These are phyloP conservation scores for Eretmodus cyanostictus DNA, from an alignment of 2,113 vertebrate species.

Conservation along the genomic window DNA sequence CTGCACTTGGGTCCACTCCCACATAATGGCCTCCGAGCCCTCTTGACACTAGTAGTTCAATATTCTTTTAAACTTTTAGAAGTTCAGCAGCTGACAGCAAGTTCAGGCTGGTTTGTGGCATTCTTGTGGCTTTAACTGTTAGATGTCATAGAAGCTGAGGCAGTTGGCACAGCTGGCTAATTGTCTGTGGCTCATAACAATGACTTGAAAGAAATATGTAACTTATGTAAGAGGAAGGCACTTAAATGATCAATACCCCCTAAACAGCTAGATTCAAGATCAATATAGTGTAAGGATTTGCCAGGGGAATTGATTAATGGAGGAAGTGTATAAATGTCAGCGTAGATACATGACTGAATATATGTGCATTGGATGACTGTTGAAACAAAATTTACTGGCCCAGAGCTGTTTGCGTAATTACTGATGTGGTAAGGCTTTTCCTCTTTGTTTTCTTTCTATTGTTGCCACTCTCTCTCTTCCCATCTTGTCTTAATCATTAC, in stretches of 20 bases:
- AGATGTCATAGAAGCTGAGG: not conserved
- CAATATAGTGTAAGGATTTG: not conserved
- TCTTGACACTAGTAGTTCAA: not conserved
- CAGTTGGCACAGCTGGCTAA: slow-evolving; percentile 14
- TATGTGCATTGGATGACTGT: not conserved
- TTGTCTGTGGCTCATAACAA: slow-evolving; percentile 16
- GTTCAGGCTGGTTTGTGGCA: slow-evolving; percentile 5
- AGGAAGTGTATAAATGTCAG: not conserved
- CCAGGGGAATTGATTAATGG: not conserved
- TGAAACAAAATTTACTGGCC: not conserved
- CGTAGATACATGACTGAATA: not conserved
- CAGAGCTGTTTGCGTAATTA: slow-evolving; percentile 10
- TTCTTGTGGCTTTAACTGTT: not conserved
- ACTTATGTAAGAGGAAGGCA: not conserved
- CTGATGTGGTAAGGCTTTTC: not conserved
- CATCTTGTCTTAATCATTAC: slow-evolving; percentile 9
- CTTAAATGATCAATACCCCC: not conserved
- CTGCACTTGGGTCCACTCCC: not conserved
- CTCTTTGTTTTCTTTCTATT: not conserved
- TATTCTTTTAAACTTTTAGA: not conserved
- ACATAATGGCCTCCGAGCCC: not conserved
- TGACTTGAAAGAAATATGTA: not conserved
- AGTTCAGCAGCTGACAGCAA: not conserved
- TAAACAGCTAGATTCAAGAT: not conserved
- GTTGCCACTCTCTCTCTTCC: not conserved